Evolutionary conservation across 2,888 invertebrate genomes (phyloP), one percentile per base, ranked within the genome.

Genomic region (Schizotus pectinicornis): DNA sequence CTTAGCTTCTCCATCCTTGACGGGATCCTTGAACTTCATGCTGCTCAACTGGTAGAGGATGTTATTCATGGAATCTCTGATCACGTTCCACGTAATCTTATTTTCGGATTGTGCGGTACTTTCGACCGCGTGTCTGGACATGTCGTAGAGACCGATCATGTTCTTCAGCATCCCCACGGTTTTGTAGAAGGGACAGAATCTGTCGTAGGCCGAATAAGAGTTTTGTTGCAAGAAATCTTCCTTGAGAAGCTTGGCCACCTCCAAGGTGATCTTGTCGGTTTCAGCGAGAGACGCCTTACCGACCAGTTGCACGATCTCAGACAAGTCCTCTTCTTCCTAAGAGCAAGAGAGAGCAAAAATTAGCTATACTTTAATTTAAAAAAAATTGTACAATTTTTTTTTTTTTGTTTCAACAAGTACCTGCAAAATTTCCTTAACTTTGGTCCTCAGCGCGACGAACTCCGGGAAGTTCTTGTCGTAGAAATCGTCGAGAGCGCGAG

Each of bases 171-270:
- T 99, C 70, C 97, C 98, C 59, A 96, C 95, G 9, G 98, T 98
- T 86, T 99, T 99, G 87, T 98, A 99, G 87, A 99, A 99, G 74
- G 99, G 99, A 78, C 99, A 99, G 87, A 96, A 98, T 65, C 98
- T 89, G 83, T 95, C 95, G 82, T 95, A 95, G 1, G 93, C 83
- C 2, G 95, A 94, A 81, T 95, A 93, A 82, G 98, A 96, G 87
- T 99, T 99, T 82, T 99, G 99, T 81, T 99, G 99, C 77, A 99
- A 82, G 86, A 98, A 99, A 84, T 99, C 99, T 79, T 99, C 99
- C 80, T 99, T 98, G 63, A 99, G 86, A 70, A 99, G 84, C 81
- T 96, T 97, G 72, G 98, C 98, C 41, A 99, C 95, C 84, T 99
- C 99, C 59, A 99, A 86, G 0, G 98, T 99, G 80, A 99, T 98